Percentiles rank a stretch among this genome's conserved stretches.
Conservation (phyloP, 35 echinoderm and acorn worm species). For the Patiria miniata region DNA sequence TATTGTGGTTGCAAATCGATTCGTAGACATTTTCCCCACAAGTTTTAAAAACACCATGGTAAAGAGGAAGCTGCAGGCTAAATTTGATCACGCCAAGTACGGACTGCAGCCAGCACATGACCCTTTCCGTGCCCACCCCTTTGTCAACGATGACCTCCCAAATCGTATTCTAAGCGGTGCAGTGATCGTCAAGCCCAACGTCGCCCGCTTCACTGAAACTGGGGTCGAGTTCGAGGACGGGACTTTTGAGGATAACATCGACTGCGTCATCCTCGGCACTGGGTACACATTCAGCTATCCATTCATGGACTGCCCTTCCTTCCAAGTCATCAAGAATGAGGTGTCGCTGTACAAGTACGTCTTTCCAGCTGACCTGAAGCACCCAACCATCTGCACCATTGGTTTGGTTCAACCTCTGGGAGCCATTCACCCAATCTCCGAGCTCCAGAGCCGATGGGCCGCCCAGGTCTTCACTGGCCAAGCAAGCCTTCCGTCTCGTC, state of each 20-base stretch:
- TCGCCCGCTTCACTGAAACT: conserved; percentile 67
- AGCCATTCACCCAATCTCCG: conserved; percentile 82
- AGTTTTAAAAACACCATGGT: neutral
- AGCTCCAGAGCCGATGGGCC: conserved; percentile 88
- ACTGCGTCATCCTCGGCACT: conserved; percentile 81
- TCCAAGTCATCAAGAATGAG: conserved; percentile 66
- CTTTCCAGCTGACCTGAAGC: conserved; percentile 52
- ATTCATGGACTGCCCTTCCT: conserved; percentile 55
- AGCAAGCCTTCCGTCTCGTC: conserved; percentile 41
- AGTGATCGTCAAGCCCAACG: conserved; percentile 72
- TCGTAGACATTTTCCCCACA: conserved; percentile 7
- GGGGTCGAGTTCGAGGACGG: conserved; percentile 83
- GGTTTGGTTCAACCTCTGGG: conserved; percentile 77
- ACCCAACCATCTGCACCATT: conserved; percentile 71
- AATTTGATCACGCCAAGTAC: conserved; percentile 57
- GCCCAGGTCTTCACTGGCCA: conserved; percentile 70
- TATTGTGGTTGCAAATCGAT: conserved; percentile 6
- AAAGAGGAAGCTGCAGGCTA: neutral
- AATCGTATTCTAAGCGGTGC: conserved; percentile 67
- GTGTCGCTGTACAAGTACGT: conserved; percentile 86
- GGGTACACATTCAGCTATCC: conserved; percentile 86
- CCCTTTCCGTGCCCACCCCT: conserved; percentile 36
- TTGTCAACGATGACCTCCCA: conserved; percentile 77
- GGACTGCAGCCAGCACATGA: conserved; percentile 63
- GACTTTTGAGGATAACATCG: conserved; percentile 73